Evolutionary conservation across 2,797 vertebrate genomes (phyloP).

Genomic region (Pipistrellus pipistrellus): DNA sequence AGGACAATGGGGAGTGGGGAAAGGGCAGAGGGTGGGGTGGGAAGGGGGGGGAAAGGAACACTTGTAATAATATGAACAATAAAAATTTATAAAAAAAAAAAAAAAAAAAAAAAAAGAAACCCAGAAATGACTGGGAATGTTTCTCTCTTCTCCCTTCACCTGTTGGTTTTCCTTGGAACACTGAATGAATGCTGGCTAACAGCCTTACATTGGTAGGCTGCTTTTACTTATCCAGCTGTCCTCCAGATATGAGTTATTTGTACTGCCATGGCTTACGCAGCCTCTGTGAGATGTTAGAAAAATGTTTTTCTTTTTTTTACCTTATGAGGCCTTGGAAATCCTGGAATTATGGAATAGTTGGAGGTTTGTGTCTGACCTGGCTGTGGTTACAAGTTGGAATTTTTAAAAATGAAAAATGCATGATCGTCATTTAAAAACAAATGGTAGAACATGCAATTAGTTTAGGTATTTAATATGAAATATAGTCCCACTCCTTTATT

Average conservation of each 20-base stretch:
- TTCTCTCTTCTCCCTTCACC: conserved; percentile 63
- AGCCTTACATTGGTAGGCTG: conserved; percentile 77
- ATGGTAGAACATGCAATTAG: conserved; percentile 80
- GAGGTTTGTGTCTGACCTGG: conserved; percentile 81
- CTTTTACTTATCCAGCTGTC: background rate
- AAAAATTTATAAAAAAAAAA: no score
- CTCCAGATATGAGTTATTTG: conserved; percentile 77
- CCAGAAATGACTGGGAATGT: conserved; percentile 81
- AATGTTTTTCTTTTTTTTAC: conserved; percentile 53
- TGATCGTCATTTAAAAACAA: conserved; percentile 81
- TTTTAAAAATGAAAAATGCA: conserved; percentile 80
- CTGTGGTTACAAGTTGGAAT: conserved; percentile 80
- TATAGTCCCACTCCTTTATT: conserved; percentile 72
- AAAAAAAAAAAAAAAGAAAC: no score
- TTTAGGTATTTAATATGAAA: conserved; percentile 84
- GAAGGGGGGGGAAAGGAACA: no score
- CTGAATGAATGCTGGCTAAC: conserved; percentile 79
- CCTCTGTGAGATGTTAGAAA: conserved; percentile 65
- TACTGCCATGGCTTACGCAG: conserved; percentile 83
- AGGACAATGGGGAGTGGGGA: no score
- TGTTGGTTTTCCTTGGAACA: conserved; percentile 72
- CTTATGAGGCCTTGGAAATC: conserved; percentile 76
- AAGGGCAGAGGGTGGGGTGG: no score
- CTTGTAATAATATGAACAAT: no score
- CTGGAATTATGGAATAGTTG: conserved; percentile 80